Conservation (phyloP, 2,888 invertebrate species). For the Cabera pusaria region DNA sequence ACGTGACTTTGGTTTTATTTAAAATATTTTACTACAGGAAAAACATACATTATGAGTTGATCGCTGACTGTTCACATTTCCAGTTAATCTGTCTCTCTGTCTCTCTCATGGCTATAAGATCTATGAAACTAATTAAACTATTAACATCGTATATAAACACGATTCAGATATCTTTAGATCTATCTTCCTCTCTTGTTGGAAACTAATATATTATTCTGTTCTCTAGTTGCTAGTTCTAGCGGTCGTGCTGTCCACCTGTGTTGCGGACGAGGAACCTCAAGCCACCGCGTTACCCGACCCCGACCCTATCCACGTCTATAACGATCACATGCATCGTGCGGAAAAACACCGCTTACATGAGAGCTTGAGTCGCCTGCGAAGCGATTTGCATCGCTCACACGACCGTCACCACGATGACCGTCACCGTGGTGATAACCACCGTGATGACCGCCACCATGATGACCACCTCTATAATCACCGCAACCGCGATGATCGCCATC, state of each 20-base stretch:
- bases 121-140: too few relatives aligned
- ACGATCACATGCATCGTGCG: slow-evolving; percentile 14
- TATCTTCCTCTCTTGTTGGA: too few relatives aligned
- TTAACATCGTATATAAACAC: too few relatives aligned
- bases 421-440: slow-evolving; percentile 16
- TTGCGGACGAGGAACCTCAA: slow-evolving; percentile 22
- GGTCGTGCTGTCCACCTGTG: slow-evolving; percentile 22
- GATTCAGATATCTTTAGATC: slow-evolving; percentile 3
- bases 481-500: slow-evolving; percentile 1
- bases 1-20: too few relatives aligned
- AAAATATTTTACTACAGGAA: too few relatives aligned
- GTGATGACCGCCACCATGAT: not conserved
- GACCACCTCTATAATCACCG: slow-evolving; percentile 2
- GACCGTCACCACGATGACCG: slow-evolving; percentile 10
- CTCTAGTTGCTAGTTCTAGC: slow-evolving; percentile 38
- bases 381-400: slow-evolving; percentile 11
- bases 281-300: slow-evolving; percentile 11
- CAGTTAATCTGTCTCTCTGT: too few relatives aligned
- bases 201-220: not conserved
- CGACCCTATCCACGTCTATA: slow-evolving; percentile 6
- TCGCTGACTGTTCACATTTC: too few relatives aligned
- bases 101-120: too few relatives aligned
- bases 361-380: slow-evolving; percentile 19
- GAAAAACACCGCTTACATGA: slow-evolving; percentile 19
- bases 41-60: too few relatives aligned